These are phyloP conservation scores for Deroplatys truncata DNA, from an alignment of 2,888 invertebrate species.

Conservation along the genomic window DNA sequence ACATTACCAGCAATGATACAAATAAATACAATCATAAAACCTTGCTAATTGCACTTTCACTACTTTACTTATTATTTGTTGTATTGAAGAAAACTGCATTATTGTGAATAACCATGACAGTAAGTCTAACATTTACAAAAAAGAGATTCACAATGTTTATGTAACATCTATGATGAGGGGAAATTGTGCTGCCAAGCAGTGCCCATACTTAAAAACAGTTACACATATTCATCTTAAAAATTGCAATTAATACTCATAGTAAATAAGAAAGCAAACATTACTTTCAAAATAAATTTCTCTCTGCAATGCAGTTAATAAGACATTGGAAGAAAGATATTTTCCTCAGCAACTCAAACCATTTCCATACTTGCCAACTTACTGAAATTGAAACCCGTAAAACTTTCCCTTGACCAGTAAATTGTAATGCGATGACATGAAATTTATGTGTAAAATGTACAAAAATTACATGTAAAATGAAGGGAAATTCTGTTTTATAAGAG, in stretches of 20 bases:
- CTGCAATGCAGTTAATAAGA: background rate
- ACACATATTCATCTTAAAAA: too few species aligned
- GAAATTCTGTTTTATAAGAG: too few species aligned
- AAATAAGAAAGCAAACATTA: background rate
- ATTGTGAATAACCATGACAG: background rate
- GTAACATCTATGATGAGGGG: background rate
- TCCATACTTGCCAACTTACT: background rate
- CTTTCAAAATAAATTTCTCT: background rate
- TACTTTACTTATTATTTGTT: background rate
- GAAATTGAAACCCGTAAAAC: too few species aligned
- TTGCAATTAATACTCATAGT: too few species aligned
- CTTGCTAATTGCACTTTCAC: constrained; percentile 13
- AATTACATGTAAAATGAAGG: too few species aligned
- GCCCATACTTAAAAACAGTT: background rate
- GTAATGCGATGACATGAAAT: too few species aligned
- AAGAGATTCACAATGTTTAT: background rate
- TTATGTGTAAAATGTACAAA: too few species aligned
- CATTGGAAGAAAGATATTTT: background rate
- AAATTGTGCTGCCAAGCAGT: background rate
- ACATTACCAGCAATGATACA: background rate
- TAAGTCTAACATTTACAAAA: background rate
- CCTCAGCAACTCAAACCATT: background rate
- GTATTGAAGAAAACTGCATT: background rate
- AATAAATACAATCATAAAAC: background rate
- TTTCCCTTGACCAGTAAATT: too few species aligned